phyloP scores from a whole-genome alignment of 2,888 invertebrate species.

The Trissoscelio sp. region DNA sequence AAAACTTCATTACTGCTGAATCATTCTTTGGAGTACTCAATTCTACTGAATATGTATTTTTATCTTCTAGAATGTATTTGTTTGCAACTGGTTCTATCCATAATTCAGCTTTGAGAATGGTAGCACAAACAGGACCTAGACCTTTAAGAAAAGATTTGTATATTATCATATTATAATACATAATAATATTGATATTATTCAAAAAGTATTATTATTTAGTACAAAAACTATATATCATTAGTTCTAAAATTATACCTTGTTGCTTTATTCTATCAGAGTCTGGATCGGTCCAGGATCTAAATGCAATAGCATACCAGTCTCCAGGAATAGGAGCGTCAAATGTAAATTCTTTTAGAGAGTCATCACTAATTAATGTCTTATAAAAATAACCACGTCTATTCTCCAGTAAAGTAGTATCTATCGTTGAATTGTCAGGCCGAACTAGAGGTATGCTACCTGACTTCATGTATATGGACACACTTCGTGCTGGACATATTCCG shows the following conservation, averaged over 20 bases:
- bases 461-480: constrained; percentile 89
- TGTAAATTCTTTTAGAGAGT: constrained; percentile 85
- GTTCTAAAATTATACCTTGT: constrained; percentile 85
- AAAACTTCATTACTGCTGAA: constrained; percentile 76
- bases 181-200: not conserved
- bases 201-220: no score
- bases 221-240: constrained; percentile 1
- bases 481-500: constrained; percentile 85
- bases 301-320: constrained; percentile 92
- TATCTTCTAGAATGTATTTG: constrained; percentile 72
- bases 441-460: constrained; percentile 93
- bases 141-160: constrained; percentile 83
- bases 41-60: constrained; percentile 64
- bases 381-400: constrained; percentile 84
- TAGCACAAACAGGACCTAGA: constrained; percentile 87
- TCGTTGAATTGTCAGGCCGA: constrained; percentile 91
- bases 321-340: constrained; percentile 89
- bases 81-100: constrained; percentile 84
- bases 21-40: constrained; percentile 71
- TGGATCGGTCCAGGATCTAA: constrained; percentile 91
- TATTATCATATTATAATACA: not conserved
- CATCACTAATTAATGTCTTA: constrained; percentile 87
- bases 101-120: constrained; percentile 87
- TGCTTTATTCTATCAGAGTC: constrained; percentile 89
- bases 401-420: constrained; percentile 87